These are phyloP conservation scores for Streblospio benedicti DNA, from an alignment of 1,140 invertebrate species.

Conservation along the genomic window DNA sequence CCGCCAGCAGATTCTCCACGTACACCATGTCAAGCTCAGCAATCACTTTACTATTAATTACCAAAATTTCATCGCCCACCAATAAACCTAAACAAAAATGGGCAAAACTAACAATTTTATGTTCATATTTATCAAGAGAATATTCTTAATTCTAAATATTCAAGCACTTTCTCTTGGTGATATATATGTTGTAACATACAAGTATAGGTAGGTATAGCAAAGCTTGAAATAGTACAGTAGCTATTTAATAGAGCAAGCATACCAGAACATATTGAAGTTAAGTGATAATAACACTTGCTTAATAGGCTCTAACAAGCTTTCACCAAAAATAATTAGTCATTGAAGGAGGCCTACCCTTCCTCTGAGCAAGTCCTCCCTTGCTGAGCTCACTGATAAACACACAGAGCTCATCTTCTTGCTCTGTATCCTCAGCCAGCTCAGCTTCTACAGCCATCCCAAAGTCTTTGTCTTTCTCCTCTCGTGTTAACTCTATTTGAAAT, in stretches of 20 bases:
- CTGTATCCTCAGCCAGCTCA: slow-evolving; percentile 88
- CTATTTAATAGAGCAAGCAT: no score
- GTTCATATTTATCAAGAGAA: not conserved
- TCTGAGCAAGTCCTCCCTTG: slow-evolving; percentile 87
- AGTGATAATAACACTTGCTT: no score
- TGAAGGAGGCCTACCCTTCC: slow-evolving; percentile 88
- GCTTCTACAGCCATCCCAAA: slow-evolving; percentile 97
- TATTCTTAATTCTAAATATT: not conserved
- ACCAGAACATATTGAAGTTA: no score
- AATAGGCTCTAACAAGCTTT: no score
- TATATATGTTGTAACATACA: no score
- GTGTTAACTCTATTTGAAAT: slow-evolving; percentile 86
- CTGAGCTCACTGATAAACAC: slow-evolving; percentile 89
- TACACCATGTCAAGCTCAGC: slow-evolving; percentile 99
- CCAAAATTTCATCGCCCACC: slow-evolving; percentile 95
- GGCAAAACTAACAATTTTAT: slow-evolving; percentile 32
- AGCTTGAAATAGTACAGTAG: no score
- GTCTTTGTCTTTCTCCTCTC: slow-evolving; percentile 28
- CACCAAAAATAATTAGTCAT: no score
- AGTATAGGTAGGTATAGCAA: no score
- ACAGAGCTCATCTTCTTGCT: slow-evolving; percentile 89
- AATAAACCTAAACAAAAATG: slow-evolving; percentile 87
- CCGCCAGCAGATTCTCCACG: slow-evolving; percentile 85
- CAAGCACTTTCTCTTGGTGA: not conserved
- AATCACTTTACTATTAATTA: slow-evolving; percentile 94